Evolutionary conservation across 1,140 invertebrate species (phyloP).

Genomic region (Limonius californicus): DNA sequence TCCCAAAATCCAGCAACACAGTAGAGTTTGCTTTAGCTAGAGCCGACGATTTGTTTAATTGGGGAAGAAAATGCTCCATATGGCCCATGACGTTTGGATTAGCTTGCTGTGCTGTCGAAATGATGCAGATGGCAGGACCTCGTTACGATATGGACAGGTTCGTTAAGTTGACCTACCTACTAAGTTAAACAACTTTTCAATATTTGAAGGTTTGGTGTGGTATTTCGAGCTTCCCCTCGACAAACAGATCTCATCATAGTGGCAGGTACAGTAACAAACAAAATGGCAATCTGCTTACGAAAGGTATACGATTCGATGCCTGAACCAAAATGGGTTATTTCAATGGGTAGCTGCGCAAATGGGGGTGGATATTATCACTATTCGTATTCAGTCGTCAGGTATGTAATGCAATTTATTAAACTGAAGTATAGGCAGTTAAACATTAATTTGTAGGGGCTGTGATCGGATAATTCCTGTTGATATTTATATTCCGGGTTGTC

Average conservation of each 20-base stretch:
- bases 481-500: conserved; percentile 94
- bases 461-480: conserved; percentile 91
- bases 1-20: conserved; percentile 65
- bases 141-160: conserved; percentile 88
- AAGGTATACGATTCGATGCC: conserved; percentile 83
- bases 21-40: conserved; percentile 75
- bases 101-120: conserved; percentile 93
- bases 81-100: conserved; percentile 95
- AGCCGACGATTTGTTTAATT: conserved; percentile 87
- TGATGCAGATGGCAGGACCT: conserved; percentile 97
- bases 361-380: conserved; percentile 94
- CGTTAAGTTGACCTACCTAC: no score
- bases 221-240: conserved; percentile 69
- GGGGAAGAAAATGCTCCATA: conserved; percentile 79
- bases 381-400: conserved; percentile 80
- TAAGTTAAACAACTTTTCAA: not conserved
- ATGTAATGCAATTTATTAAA: not conserved
- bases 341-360: conserved; percentile 91
- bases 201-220: conserved; percentile 47
- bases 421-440: conserved; percentile 40
- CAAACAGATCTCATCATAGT: conserved; percentile 84
- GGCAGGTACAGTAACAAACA: conserved; percentile 61
- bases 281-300: conserved; percentile 85
- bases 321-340: conserved; percentile 81
- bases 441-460: conserved; percentile 72